A percentile compares a stretch with the other conserved stretches of the same genome.
These are phyloP conservation scores for Scotopteryx bipunctaria DNA, from an alignment of 2,888 invertebrate species.

Conservation along the genomic window DNA sequence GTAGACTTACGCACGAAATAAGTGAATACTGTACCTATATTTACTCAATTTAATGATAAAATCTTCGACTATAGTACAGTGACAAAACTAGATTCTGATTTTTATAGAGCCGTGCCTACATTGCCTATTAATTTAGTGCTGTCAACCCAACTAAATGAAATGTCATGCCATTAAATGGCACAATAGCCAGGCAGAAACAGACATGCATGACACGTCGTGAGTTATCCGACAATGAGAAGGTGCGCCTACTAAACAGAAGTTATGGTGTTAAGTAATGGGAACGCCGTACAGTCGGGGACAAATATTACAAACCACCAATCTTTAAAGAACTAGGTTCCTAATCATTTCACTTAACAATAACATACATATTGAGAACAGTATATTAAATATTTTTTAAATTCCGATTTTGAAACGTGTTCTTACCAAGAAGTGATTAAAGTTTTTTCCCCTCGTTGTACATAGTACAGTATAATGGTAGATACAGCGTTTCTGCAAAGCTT, in stretches of 20 bases:
- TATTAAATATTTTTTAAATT: neutral
- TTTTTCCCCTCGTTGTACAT: constrained; percentile 28
- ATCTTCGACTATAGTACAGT: neutral
- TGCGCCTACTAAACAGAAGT: constrained; percentile 66
- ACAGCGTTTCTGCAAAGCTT: constrained; percentile 49
- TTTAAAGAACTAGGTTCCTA: neutral
- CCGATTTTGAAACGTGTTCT: neutral
- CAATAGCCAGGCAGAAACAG: constrained; percentile 43
- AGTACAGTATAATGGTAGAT: constrained; percentile 31
- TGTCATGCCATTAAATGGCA: constrained; percentile 45
- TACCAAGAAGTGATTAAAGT: constrained; percentile 12
- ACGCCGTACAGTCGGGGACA: constrained; percentile 22
- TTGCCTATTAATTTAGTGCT: constrained; percentile 13
- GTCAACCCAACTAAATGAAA: constrained; percentile 19
- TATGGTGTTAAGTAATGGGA: constrained; percentile 70
- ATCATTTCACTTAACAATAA: no score
- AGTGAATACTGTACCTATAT: neutral
- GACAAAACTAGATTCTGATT: neutral
- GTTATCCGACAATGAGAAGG: constrained; percentile 62
- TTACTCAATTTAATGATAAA: no score
- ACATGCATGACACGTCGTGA: constrained; percentile 59
- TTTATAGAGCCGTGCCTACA: constrained; percentile 5
- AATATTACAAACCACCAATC: no score
- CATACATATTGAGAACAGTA: no score
- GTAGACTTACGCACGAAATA: neutral